phyloP scores from a whole-genome alignment of 2,888 invertebrate genomes.

The Meteorus colon region DNA sequence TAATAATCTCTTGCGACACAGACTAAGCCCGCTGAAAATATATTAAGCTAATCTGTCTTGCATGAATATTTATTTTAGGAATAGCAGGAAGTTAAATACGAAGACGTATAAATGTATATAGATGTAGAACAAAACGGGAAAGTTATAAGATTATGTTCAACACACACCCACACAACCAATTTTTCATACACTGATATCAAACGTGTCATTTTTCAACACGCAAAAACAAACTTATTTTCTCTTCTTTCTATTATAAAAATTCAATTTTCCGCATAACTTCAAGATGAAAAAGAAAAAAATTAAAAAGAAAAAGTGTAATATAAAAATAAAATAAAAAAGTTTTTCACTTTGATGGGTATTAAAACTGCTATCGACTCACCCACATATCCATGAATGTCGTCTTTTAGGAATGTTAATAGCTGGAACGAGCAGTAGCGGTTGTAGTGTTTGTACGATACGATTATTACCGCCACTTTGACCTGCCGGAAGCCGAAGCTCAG shows the following conservation, averaged over 20 bases:
- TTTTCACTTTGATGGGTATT: not conserved
- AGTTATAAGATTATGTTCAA: not conserved
- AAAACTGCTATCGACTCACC: slow-evolving; percentile 75
- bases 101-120: not conserved
- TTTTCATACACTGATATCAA: no score
- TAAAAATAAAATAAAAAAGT: not conserved
- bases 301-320: not conserved
- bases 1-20: slow-evolving; percentile 24
- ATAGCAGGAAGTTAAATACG: slow-evolving; percentile 7
- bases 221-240: not conserved
- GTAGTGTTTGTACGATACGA: slow-evolving; percentile 48
- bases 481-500: slow-evolving; percentile 79
- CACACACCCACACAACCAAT: no score
- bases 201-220: no score
- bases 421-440: slow-evolving; percentile 72
- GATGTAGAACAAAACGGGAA: slow-evolving; percentile 1
- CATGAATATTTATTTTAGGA: slow-evolving; percentile 34
- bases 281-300: not conserved
- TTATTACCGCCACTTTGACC: slow-evolving; percentile 74
- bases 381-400: slow-evolving; percentile 85
- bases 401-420: slow-evolving; percentile 78
- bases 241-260: not conserved
- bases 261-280: not conserved
- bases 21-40: slow-evolving; percentile 30
- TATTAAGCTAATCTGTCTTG: slow-evolving; percentile 31